Conservation (phyloP, 2,888 invertebrate genomes). For the Apodemia zela region DNA sequence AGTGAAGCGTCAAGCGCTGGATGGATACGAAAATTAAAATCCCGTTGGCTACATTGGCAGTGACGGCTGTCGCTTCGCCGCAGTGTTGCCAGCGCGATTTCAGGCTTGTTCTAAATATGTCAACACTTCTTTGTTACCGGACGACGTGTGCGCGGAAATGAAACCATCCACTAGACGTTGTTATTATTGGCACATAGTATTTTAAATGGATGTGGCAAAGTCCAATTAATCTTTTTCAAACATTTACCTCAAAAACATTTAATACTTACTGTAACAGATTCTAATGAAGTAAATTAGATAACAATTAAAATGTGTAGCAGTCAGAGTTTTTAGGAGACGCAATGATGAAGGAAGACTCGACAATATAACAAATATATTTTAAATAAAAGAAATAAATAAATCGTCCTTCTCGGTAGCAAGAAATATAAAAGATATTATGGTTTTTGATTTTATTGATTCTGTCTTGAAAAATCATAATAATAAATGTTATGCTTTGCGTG, state of each 20-base stretch:
- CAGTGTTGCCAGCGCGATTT: conserved; percentile 59
- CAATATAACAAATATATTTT: no score
- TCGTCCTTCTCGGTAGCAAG: no score
- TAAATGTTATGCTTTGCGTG: no score
- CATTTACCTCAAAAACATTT: conserved; percentile 39
- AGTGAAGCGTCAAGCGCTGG: conserved; percentile 51
- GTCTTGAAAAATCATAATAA: no score
- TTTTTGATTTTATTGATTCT: no score
- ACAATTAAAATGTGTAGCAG: no score
- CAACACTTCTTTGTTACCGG: conserved; percentile 77
- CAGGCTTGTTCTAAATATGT: conserved; percentile 81
- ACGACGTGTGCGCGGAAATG: conserved; percentile 75
- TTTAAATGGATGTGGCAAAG: conserved; percentile 50
- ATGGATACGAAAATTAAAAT: conserved; percentile 78
- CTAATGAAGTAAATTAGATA: no score
- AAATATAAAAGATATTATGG: no score
- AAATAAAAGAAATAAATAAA: no score
- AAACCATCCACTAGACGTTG: conserved; percentile 68
- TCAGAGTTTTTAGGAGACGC: no score
- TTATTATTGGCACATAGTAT: conserved; percentile 66
- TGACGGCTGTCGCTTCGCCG: conserved; percentile 69
- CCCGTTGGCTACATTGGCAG: conserved; percentile 61
- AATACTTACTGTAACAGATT: no score
- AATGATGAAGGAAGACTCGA: no score
- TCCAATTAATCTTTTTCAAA: neutral